A percentile compares a stretch with the other conserved stretches of the same genome.
Conservation (phyloP, 2,113 vertebrate species). For the Solea solea region DNA sequence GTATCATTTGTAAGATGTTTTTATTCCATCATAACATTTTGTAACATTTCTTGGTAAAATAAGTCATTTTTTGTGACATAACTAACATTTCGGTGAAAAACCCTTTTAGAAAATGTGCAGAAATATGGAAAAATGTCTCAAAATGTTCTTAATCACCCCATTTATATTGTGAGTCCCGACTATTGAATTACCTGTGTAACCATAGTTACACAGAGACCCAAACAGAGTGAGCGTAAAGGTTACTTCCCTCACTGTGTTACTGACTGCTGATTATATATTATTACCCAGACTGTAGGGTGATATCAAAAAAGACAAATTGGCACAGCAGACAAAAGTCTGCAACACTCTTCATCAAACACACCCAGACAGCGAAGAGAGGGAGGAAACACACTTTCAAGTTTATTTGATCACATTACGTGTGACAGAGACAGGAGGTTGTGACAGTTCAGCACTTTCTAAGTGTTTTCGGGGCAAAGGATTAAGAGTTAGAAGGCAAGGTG, state of each 20-base stretch:
- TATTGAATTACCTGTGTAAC: neutral
- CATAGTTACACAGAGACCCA: slow-evolving; percentile 19
- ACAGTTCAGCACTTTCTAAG: slow-evolving; percentile 41
- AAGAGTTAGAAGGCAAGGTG: slow-evolving; percentile 26
- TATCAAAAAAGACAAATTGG: slow-evolving; percentile 61
- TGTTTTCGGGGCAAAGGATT: slow-evolving; percentile 32
- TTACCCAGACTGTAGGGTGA: slow-evolving; percentile 13
- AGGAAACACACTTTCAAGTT: slow-evolving; percentile 22
- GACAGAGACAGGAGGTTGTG: slow-evolving; percentile 12
- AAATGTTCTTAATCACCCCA: no score
- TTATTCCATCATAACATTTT: no score
- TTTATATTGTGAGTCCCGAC: no score
- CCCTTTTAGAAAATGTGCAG: no score
- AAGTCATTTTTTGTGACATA: no score
- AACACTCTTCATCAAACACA: slow-evolving; percentile 41
- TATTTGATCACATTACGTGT: slow-evolving; percentile 17
- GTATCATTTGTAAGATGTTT: no score
- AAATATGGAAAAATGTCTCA: neutral
- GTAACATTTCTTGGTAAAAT: no score
- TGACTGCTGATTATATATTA: slow-evolving; percentile 50
- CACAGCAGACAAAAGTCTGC: slow-evolving; percentile 39
- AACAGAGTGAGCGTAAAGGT: slow-evolving; percentile 28
- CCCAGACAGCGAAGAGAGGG: slow-evolving; percentile 37
- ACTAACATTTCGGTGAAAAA: no score
- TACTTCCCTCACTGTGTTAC: slow-evolving; percentile 28